Conservation (phyloP, 2,888 invertebrate species). For the Gastrophysa polygoni region DNA sequence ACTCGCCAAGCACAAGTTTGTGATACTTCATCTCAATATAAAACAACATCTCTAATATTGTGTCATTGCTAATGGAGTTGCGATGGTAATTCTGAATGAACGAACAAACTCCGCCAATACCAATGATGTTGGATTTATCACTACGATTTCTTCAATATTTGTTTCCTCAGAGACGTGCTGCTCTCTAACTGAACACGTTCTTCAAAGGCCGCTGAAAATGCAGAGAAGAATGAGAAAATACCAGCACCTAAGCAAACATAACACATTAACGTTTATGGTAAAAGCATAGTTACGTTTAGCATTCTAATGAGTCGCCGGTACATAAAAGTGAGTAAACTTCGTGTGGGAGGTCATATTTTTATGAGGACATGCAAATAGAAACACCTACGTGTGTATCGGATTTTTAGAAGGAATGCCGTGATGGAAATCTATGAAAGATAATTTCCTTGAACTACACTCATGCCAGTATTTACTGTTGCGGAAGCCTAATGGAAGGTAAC, state of each 20-base stretch:
- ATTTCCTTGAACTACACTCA: too few relatives aligned
- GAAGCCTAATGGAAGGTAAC: too few relatives aligned
- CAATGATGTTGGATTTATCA: constrained; percentile 16
- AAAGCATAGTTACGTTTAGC: constrained; percentile 50
- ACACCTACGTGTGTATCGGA: not conserved
- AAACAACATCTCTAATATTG: too few relatives aligned
- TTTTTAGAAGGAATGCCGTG: not conserved
- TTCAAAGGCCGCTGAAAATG: constrained; percentile 42
- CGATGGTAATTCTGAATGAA: not conserved
- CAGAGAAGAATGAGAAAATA: constrained; percentile 23
- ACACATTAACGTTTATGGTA: constrained; percentile 51
- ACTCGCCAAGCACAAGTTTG: too few relatives aligned
- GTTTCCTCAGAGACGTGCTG: constrained; percentile 26
- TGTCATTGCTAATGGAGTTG: too few relatives aligned
- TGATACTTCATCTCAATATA: too few relatives aligned
- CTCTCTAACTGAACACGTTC: constrained; percentile 38
- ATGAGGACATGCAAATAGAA: constrained; percentile 23
- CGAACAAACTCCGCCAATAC: constrained; percentile 19
- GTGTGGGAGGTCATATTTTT: constrained; percentile 52
- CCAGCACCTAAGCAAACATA: constrained; percentile 50
- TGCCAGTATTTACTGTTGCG: too few relatives aligned
- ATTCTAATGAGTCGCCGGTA: constrained; percentile 49
- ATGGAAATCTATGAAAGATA: not conserved
- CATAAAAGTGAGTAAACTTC: constrained; percentile 44
- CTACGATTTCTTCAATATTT: constrained; percentile 20